Base-by-base conservation (phyloP, 2,113 vertebrate genomes). In the Lepisosteus osseus region DNA sequence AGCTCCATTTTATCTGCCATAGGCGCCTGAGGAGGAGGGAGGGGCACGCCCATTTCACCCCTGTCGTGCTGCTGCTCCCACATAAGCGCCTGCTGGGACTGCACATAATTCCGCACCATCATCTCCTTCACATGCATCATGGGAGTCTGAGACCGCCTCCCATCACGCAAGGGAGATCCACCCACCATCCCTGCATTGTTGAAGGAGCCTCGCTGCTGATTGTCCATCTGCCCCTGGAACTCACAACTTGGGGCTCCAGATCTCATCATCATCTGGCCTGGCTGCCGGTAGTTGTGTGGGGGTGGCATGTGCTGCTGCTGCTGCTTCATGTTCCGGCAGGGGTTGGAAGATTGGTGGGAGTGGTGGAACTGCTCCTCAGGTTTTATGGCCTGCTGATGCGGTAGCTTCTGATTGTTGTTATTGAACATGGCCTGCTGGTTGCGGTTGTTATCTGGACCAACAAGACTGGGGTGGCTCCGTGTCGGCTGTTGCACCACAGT, bases 21-120 rank as follows among this genome's bases (percentile, higher is more conserved):
- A 44, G 86, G 65, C 44, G 82, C 67, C 12, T 78, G 74, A 77
- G 86, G 70, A 40, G 86, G 14, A 13, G 74, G 44, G 76, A 47
- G 79, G 82, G 54, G 71, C 79, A 57, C 51, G 14, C 74, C 85
- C 71, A 77, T 5, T 71, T 78, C 74, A 3, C 79, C 54, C 3
- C 78, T 90, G 5, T 92, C 82, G 73, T 91, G 88, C 40, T 90
- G 92, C 70, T 95, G 92, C 3, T 95, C 95, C 95, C 97, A 99
- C 85, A 97, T 84, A 72, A 98, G 90, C 2, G 94, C 97, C 86
- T 98, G 97, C 83, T 98, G 97, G 0, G 96, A 95, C 80, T 98
- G 95, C 29, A 98, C 94, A 2, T 99, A 98, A 79, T 93, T 96
- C 69, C 96, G 88, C 47, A 98, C 94, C 89, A 98, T 95, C 90